Conservation (phyloP, 2,113 vertebrate species). For the Ibidorhyncha struthersii region DNA sequence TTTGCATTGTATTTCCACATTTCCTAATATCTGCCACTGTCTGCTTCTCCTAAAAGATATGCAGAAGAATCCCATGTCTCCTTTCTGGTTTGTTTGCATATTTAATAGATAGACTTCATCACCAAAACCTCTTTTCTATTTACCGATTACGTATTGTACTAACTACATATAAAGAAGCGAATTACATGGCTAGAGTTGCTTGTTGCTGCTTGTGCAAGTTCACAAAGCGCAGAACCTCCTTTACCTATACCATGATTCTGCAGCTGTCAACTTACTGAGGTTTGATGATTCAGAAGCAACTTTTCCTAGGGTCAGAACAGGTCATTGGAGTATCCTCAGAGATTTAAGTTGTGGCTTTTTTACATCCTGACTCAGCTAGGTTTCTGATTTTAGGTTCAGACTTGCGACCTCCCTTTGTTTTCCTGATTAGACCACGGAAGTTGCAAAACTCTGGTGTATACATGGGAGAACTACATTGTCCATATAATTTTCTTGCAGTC, state of each 20-base stretch:
- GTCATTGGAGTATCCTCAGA: background rate
- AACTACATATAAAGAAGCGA: background rate
- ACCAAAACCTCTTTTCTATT: background rate
- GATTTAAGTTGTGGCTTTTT: background rate
- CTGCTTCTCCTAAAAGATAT: background rate
- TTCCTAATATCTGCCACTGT: background rate
- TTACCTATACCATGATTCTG: background rate
- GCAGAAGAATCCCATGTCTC: background rate
- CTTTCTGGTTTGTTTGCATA: background rate
- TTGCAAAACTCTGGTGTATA: background rate
- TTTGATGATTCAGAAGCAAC: conserved; percentile 6
- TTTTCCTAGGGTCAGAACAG: background rate
- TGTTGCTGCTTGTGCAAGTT: background rate
- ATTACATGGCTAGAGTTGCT: background rate
- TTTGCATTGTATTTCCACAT: background rate
- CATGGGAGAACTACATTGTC: background rate
- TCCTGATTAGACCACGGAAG: background rate
- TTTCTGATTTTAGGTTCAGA: background rate
- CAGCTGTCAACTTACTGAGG: background rate
- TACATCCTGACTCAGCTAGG: background rate
- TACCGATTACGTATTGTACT: background rate
- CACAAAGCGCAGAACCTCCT: background rate
- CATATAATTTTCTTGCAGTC: background rate
- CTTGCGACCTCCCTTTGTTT: background rate
- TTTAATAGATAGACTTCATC: background rate